phyloP scores from a whole-genome alignment of 2,888 invertebrate species.

The Aproaerema taeniolella region DNA sequence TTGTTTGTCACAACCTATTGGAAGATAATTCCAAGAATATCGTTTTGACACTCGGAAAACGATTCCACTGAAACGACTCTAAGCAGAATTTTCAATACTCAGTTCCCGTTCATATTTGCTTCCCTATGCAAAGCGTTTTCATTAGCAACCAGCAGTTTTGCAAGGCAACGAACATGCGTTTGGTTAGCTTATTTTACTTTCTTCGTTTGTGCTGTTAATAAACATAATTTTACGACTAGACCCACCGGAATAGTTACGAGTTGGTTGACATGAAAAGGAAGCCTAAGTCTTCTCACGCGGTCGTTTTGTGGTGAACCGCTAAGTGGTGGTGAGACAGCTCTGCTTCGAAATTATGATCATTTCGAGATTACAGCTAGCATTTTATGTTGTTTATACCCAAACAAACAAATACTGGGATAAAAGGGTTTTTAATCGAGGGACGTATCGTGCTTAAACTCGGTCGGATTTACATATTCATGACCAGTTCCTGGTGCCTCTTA shows the following conservation, averaged over 20 bases:
- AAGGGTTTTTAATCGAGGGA: slow-evolving; percentile 16
- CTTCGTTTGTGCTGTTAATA: slow-evolving; percentile 4
- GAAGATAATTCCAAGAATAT: slow-evolving; percentile 1
- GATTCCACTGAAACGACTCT: too few species aligned
- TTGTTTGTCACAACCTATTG: slow-evolving; percentile 15
- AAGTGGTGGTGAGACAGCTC: slow-evolving; percentile 39
- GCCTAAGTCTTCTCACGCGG: slow-evolving; percentile 40
- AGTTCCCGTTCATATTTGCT: too few species aligned
- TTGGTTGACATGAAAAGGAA: slow-evolving; percentile 43
- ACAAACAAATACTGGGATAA: slow-evolving; percentile 27
- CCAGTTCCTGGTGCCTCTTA: neutral
- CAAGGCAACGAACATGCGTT: too few species aligned
- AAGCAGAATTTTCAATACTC: too few species aligned
- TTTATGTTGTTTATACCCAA: slow-evolving; percentile 37
- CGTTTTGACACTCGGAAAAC: too few species aligned
- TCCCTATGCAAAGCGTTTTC: too few species aligned
- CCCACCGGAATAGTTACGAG: slow-evolving; percentile 24
- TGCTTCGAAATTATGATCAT: slow-evolving; percentile 33
- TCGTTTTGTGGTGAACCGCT: slow-evolving; percentile 54
- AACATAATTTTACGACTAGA: slow-evolving; percentile 26
- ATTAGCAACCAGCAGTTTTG: too few species aligned
- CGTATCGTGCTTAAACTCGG: too few species aligned
- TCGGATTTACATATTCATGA: slow-evolving; percentile 3
- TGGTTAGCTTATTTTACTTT: slow-evolving; percentile 4
- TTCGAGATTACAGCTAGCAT: slow-evolving; percentile 34